Evolutionary conservation across 2,888 invertebrate species (phyloP).

Genomic region (Yponomeuta evonymella): DNA sequence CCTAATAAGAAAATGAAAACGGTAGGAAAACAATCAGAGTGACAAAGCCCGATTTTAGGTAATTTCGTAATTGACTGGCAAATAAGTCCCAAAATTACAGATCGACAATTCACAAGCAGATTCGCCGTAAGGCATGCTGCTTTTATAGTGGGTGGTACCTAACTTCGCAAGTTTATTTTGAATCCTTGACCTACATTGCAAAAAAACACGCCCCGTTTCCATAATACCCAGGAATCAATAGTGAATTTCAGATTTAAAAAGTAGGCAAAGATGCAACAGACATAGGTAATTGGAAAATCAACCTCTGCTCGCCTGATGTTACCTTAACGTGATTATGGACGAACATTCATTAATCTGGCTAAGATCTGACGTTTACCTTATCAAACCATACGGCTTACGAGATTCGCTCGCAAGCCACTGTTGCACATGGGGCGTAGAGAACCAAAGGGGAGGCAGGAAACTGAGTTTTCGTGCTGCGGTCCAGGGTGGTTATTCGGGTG

Average conservation of each 20-base stretch:
- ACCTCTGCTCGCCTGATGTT: no score
- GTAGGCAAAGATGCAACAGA: no score
- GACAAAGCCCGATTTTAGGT: no score
- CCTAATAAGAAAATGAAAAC: not conserved
- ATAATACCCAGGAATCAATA: not conserved
- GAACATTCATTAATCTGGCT: not conserved
- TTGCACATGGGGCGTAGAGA: conserved; percentile 30
- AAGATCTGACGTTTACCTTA: conserved; percentile 13
- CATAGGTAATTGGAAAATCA: no score
- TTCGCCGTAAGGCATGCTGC: no score
- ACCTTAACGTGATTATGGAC: no score
- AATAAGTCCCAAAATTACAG: no score
- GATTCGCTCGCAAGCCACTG: conserved; percentile 17
- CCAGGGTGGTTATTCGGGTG: conserved; percentile 51
- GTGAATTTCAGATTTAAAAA: not conserved
- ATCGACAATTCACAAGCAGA: no score
- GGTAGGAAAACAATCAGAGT: no score
- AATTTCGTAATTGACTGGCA: no score
- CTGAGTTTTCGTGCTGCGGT: conserved; percentile 30
- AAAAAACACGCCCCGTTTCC: not conserved
- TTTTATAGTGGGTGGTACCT: no score
- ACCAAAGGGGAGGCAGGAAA: conserved; percentile 31
- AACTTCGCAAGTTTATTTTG: not conserved
- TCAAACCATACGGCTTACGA: conserved; percentile 18
- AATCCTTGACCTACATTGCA: not conserved